A percentile compares a stretch with the other conserved stretches of the same genome.
Evolutionary conservation across 2,797 vertebrate genomes (phyloP).

Genomic region (Sebastes trivittatus): DNA sequence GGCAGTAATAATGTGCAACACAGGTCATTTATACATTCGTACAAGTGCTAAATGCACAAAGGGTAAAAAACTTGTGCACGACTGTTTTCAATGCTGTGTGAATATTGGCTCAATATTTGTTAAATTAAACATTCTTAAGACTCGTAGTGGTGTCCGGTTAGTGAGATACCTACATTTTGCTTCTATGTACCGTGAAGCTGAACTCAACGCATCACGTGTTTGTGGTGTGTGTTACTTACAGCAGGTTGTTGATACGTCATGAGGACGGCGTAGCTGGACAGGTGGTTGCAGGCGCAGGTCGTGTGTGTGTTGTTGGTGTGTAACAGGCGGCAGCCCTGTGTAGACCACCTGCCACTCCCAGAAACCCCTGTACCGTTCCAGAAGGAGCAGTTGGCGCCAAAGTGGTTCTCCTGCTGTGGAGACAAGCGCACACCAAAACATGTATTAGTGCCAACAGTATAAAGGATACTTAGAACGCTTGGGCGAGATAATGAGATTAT

Average conservation of each 20-base stretch:
- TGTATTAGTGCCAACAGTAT: background rate
- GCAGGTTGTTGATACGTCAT: slow-evolving; percentile 91
- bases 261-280: slow-evolving; percentile 93
- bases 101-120: background rate
- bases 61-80: background rate
- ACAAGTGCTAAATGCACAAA: background rate
- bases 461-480: background rate
- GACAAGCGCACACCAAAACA: slow-evolving; percentile 14
- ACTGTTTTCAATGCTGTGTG: background rate
- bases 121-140: background rate
- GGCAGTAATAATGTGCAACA: background rate
- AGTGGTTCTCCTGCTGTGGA: slow-evolving; percentile 90
- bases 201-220: background rate
- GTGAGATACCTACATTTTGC: background rate
- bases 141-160: background rate
- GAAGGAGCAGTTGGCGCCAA: slow-evolving; percentile 95
- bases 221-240: slow-evolving; percentile 66
- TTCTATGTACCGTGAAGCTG: background rate
- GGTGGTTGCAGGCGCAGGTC: slow-evolving; percentile 93
- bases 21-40: background rate
- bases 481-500: too few relatives aligned
- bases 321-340: slow-evolving; percentile 90
- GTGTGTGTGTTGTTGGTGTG: slow-evolving; percentile 94
- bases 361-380: slow-evolving; percentile 92
- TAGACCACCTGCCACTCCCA: slow-evolving; percentile 92